A percentile compares a stretch with the other conserved stretches of the same genome.
phyloP scores from a whole-genome alignment of 2,888 invertebrate species.

The Dynastes maya region DNA sequence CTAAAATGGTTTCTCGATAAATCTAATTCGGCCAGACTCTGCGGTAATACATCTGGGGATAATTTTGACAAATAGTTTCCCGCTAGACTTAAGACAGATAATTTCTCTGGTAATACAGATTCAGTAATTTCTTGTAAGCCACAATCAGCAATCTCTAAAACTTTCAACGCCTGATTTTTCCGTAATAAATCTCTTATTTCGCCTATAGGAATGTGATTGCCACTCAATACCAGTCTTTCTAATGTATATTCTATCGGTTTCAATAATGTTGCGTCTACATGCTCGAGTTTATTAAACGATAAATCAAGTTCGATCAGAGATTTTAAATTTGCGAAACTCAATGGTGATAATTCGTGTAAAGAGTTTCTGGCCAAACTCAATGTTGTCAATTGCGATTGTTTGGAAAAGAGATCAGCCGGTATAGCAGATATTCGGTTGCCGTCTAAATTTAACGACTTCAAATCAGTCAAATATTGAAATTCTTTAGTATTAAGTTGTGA shows the following conservation, averaged over 20 bases:
- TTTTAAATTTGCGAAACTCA: conserved; percentile 81
- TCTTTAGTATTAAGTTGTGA: conserved; percentile 80
- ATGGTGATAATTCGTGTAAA: conserved; percentile 79
- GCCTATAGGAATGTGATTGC: conserved; percentile 76
- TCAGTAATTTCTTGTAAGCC: conserved; percentile 74
- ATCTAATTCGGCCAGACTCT: conserved; percentile 77
- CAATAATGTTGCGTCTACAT: conserved; percentile 75
- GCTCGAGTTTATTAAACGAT: conserved; percentile 81
- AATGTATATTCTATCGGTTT: conserved; percentile 75
- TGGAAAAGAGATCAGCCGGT: conserved; percentile 78
- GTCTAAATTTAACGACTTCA: conserved; percentile 79
- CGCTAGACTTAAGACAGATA: conserved; percentile 78
- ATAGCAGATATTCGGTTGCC: conserved; percentile 83
- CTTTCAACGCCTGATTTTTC: conserved; percentile 73
- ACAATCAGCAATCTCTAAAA: conserved; percentile 75
- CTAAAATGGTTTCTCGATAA: conserved; percentile 82
- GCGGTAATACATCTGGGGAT: conserved; percentile 73
- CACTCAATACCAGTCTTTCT: conserved; percentile 79
- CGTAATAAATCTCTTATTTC: conserved; percentile 73
- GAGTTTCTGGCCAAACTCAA: conserved; percentile 80
- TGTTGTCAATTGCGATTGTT: conserved; percentile 72
- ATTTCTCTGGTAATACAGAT: conserved; percentile 74
- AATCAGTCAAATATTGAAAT: conserved; percentile 77
- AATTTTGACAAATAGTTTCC: conserved; percentile 79
- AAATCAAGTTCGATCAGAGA: conserved; percentile 81